phyloP scores from a whole-genome alignment of 1,140 invertebrate species.

The Camponotus pennsylvanicus region DNA sequence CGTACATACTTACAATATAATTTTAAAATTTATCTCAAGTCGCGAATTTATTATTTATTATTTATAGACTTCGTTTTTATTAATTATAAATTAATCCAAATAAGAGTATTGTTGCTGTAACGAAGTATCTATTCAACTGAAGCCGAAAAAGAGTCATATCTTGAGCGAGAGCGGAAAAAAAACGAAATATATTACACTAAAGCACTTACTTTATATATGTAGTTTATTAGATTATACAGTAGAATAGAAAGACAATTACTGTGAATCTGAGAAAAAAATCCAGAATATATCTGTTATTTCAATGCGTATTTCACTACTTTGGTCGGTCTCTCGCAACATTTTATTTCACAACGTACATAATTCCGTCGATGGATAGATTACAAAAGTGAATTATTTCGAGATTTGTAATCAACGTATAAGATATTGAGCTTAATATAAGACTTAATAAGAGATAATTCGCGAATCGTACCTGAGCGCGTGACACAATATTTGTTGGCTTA shows the following conservation, averaged over 20 bases:
- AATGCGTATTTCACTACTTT: background rate
- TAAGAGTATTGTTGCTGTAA: background rate
- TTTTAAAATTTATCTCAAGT: background rate
- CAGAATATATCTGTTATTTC: background rate
- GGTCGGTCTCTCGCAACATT: constrained; percentile 11
- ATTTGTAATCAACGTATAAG: constrained; percentile 11
- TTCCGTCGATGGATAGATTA: background rate
- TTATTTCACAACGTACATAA: background rate
- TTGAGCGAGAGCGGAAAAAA: background rate
- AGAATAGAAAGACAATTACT: constrained; percentile 7
- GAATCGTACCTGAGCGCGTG: background rate
- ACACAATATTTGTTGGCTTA: constrained; percentile 11
- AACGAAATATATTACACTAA: background rate
- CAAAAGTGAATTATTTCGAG: constrained; percentile 20
- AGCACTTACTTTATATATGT: constrained; percentile 20
- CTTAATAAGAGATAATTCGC: background rate
- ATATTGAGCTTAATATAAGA: background rate
- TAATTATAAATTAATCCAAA: background rate
- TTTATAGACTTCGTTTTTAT: too few relatives aligned
- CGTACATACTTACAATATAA: background rate
- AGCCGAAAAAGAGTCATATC: background rate
- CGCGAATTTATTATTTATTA: too few relatives aligned
- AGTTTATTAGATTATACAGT: constrained; percentile 11
- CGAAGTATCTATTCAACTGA: background rate
- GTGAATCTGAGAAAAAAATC: constrained; percentile 35